Evolutionary conservation across 2,113 vertebrate genomes (phyloP), one percentile per base, ranked within the genome.

Genomic region (Nycticorax nycticorax): DNA sequence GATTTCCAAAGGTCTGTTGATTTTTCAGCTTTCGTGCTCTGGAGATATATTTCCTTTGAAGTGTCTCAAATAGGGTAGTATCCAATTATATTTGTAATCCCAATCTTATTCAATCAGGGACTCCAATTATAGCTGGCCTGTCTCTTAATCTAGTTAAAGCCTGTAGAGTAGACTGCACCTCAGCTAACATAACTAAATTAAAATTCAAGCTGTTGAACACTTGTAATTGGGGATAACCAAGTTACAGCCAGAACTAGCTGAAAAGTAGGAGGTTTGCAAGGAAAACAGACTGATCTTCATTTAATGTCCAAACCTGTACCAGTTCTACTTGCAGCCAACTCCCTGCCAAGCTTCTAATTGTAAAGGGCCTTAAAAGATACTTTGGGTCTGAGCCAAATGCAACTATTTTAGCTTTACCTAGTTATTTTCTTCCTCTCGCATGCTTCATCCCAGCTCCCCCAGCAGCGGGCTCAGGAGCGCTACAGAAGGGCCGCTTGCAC

Each of bases 71-170:
- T n/a, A 83, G 84, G 85, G 71, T 73, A 41, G 94, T 95, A 94
- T 91, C 96, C 96, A 97, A 92, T 96, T 95, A 94, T 92, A 96
- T 95, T 92, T 96, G 94, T 95, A 96, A 95, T 92, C 91, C 94
- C 84, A 85, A 96, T 96, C 95, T 96, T 95, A 97, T 92, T 96
- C 93, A 95, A 92, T 97, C 96, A 96, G 77, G 78, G 91, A 24
- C 84, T 94, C 69, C 89, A 96, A 87, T 97, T 95, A 96, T 73
- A 96, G 86, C 35, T 88, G 81, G 91, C 92, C 89, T 95, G 93
- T 72, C 63, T 69, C 67, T 88, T 96, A 97, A 96, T 96, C 89
- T 95, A 94, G 95, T 96, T 97, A 93, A 92, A 86, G 64, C 90
- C 90, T 89, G 91, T 68, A 68, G 26, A 43, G 71, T 47, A 47